Conservation (phyloP, 2,888 invertebrate species). For the Syrista parreyssii region DNA sequence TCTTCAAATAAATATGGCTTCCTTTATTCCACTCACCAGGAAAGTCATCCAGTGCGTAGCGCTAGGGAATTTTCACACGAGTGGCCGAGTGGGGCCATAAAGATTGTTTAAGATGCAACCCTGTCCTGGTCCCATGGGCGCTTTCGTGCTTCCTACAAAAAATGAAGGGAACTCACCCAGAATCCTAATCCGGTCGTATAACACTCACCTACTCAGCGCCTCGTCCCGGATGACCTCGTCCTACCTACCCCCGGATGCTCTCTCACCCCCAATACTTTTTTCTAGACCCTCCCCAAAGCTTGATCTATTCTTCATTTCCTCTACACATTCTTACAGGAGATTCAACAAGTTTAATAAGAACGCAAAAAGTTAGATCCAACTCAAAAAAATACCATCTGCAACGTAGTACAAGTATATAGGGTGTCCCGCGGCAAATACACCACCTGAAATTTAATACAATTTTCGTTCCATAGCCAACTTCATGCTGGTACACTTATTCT, state of each 20-base stretch:
- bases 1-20: neutral
- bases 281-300: neutral
- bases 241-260: neutral
- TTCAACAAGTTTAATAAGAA: neutral
- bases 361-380: neutral
- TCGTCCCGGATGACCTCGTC: neutral
- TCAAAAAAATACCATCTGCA: neutral
- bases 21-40: neutral
- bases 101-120: slow-evolving; percentile 55
- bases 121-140: slow-evolving; percentile 45
- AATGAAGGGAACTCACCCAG: slow-evolving; percentile 48
- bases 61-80: neutral
- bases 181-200: slow-evolving; percentile 53
- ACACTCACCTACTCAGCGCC: slow-evolving; percentile 16
- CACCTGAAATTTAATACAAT: neutral
- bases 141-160: slow-evolving; percentile 37
- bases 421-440: neutral
- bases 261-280: neutral
- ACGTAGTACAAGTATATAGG: neutral
- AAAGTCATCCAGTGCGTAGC: neutral
- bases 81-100: slow-evolving; percentile 29
- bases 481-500: neutral
- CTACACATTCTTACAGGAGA: neutral
- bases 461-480: too few relatives aligned
- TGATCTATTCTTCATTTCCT: neutral